phyloP scores from a whole-genome alignment of 2,113 vertebrate genomes.

The Ictalurus furcatus region DNA sequence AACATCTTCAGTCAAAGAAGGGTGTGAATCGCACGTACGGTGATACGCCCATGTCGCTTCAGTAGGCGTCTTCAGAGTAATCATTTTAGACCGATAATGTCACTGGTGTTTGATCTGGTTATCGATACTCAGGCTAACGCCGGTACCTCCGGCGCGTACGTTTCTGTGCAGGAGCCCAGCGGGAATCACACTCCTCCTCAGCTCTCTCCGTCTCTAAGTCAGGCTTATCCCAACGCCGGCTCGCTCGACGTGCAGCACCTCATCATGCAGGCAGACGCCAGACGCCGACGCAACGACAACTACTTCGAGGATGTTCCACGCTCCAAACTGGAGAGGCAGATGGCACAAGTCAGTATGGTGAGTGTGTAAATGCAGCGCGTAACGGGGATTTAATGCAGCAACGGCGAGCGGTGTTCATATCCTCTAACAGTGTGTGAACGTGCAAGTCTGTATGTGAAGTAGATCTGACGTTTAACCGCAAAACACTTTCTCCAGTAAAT shows the following conservation, averaged over 20 bases:
- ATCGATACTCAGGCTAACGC: not conserved
- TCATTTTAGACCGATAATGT: not conserved
- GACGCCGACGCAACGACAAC: constrained; percentile 97
- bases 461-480: not conserved
- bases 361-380: constrained; percentile 53
- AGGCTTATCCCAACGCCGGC: constrained; percentile 93
- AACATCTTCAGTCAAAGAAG: not conserved
- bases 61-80: not conserved
- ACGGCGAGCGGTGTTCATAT: not conserved
- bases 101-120: not conserved
- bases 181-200: constrained; percentile 97
- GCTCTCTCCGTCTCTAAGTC: constrained; percentile 92
- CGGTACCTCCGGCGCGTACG: not conserved
- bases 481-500: not conserved
- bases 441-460: not conserved
- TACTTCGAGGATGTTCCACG: constrained; percentile 98
- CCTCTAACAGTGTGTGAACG: not conserved
- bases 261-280: constrained; percentile 99
- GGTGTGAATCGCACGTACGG: not conserved
- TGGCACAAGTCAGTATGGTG: constrained; percentile 97
- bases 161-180: constrained; percentile 83
- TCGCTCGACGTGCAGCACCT: constrained; percentile 99
- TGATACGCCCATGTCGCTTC: not conserved
- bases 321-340: constrained; percentile 98
- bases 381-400: not conserved